Evolutionary conservation across 1,140 invertebrate genomes (phyloP).

Genomic region (Oncopodura yosiiana): DNA sequence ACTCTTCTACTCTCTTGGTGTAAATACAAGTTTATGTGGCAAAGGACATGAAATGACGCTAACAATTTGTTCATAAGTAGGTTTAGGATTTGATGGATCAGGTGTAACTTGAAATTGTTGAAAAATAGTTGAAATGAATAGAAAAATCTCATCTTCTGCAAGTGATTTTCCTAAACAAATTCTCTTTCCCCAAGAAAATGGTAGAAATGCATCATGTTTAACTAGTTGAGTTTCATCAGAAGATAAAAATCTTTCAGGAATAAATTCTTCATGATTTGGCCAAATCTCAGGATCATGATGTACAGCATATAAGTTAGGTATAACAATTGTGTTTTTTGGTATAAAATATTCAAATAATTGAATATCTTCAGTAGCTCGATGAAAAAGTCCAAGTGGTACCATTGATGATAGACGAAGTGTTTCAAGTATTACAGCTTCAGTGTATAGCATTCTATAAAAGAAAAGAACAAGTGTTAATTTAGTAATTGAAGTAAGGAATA

Average conservation of each 20-base stretch:
- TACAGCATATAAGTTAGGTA: conserved; percentile 41
- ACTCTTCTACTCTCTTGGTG: no score
- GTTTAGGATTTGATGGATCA: conserved; percentile 7
- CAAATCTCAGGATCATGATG: conserved; percentile 41
- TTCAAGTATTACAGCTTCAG: conserved; percentile 64
- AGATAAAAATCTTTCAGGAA: conserved; percentile 43
- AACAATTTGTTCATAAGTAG: conserved; percentile 13
- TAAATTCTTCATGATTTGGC: conserved; percentile 41
- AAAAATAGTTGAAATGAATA: conserved; percentile 36
- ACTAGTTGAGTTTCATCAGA: not conserved
- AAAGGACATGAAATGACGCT: conserved; percentile 11
- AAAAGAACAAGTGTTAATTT: no score
- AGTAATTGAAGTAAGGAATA: not conserved
- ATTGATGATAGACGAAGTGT: conserved; percentile 65
- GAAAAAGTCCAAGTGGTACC: conserved; percentile 64
- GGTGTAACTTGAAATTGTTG: conserved; percentile 26
- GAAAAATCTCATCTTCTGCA: conserved; percentile 36
- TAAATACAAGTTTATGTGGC: no score
- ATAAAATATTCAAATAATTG: conserved; percentile 53
- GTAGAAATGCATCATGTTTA: conserved; percentile 11
- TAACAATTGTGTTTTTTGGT: conserved; percentile 38
- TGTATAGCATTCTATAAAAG: conserved; percentile 60
- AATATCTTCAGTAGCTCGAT: conserved; percentile 61
- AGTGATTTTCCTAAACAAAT: conserved; percentile 37
- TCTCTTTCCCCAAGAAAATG: conserved; percentile 25